These are phyloP conservation scores for Marcusenius ussheri DNA, from an alignment of 2,113 vertebrate genomes.

Conservation along the genomic window DNA sequence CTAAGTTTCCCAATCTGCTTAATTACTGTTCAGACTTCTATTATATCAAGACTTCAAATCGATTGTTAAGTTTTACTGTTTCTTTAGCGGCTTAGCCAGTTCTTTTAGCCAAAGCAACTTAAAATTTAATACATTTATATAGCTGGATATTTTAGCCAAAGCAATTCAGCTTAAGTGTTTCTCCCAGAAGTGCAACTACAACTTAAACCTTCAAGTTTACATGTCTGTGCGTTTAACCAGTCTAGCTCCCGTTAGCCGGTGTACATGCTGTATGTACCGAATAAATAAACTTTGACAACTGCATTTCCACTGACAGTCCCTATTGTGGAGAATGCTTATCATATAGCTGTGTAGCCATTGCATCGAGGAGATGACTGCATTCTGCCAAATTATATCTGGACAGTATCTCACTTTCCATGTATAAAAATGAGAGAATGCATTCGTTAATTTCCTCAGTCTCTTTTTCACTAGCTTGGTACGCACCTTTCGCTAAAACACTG, in stretches of 20 bases:
- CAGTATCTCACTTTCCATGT: background rate
- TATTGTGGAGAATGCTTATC: background rate
- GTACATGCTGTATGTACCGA: background rate
- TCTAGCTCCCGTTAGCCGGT: background rate
- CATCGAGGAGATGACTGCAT: background rate
- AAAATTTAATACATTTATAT: conserved; percentile 4
- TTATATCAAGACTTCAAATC: background rate
- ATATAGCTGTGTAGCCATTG: background rate
- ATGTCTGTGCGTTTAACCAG: background rate
- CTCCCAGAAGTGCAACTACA: background rate
- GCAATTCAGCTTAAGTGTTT: conserved; percentile 2
- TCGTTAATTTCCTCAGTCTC: background rate
- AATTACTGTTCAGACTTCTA: background rate
- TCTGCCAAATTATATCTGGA: background rate
- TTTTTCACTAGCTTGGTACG: background rate
- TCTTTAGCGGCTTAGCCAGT: background rate
- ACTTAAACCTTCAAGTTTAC: background rate
- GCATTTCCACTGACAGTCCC: background rate
- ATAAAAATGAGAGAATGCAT: background rate
- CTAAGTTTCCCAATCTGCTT: background rate
- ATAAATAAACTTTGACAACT: background rate
- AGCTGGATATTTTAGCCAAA: background rate
- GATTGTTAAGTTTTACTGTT: conserved; percentile 5
- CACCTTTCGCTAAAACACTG: background rate
- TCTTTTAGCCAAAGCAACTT: conserved; percentile 6